A percentile compares a stretch with the other conserved stretches of the same genome.
phyloP scores from a whole-genome alignment of 2,113 vertebrate species.

The Pelodiscus sinensis region DNA sequence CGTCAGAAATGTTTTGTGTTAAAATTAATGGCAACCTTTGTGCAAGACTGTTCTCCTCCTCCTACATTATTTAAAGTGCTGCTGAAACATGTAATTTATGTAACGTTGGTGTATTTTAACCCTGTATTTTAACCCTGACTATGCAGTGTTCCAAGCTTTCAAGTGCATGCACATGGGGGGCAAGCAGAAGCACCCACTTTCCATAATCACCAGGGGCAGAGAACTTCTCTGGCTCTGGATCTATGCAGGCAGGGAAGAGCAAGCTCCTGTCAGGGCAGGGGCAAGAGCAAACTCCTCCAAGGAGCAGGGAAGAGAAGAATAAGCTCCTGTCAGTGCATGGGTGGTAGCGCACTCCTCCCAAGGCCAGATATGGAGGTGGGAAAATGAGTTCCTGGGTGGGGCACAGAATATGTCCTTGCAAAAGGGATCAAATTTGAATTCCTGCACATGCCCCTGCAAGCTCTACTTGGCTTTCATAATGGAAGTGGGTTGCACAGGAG shows the following conservation, averaged over 20 bases:
- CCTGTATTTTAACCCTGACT: background rate
- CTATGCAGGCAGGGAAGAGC: too few relatives aligned
- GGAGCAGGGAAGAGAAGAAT: too few relatives aligned
- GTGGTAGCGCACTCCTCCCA: too few relatives aligned
- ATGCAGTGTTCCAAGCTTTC: background rate
- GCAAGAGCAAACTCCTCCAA: too few relatives aligned
- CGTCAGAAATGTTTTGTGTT: conserved; percentile 14
- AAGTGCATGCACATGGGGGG: background rate
- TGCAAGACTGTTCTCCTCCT: background rate
- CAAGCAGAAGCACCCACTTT: background rate
- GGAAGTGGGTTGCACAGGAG: background rate
- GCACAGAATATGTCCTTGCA: background rate
- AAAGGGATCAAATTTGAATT: background rate
- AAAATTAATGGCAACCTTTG: background rate
- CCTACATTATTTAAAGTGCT: background rate
- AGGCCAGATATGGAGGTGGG: too few relatives aligned
- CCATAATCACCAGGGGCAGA: too few relatives aligned
- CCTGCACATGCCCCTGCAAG: too few relatives aligned
- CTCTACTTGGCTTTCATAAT: background rate
- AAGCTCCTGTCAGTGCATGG: too few relatives aligned
- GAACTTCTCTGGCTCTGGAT: too few relatives aligned
- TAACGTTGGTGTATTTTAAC: background rate
- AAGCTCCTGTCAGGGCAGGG: too few relatives aligned
- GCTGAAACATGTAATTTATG: background rate
- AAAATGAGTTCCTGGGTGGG: too few relatives aligned